phyloP scores from a whole-genome alignment of 2,797 vertebrate species.

The Gobio occitaniae region DNA sequence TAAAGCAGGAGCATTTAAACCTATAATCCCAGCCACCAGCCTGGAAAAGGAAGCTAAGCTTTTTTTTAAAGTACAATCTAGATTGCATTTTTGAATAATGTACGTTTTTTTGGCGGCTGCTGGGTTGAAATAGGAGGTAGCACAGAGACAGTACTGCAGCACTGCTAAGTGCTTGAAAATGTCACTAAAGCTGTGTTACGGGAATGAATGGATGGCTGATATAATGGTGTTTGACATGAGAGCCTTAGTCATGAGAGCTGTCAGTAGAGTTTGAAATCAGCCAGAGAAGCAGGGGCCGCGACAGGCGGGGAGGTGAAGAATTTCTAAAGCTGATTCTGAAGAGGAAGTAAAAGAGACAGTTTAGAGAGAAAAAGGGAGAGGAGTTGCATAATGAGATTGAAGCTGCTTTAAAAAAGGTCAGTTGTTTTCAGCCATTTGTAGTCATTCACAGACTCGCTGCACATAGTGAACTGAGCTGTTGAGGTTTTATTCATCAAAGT shows the following conservation, averaged over 20 bases:
- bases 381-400: constrained; percentile 70
- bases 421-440: constrained; percentile 37
- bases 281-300: constrained; percentile 40
- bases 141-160: constrained; percentile 30
- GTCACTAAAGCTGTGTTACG: constrained; percentile 51
- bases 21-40: constrained; percentile 42
- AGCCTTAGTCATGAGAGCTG: constrained; percentile 67
- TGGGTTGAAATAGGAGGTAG: constrained; percentile 29
- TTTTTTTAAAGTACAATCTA: constrained; percentile 12
- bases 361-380: constrained; percentile 65
- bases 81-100: constrained; percentile 46
- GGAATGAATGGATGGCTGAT: constrained; percentile 44
- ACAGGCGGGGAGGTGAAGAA: constrained; percentile 46
- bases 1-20: constrained; percentile 48
- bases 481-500: constrained; percentile 27
- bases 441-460: constrained; percentile 22
- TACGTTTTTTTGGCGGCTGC: constrained; percentile 16
- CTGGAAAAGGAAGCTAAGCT: constrained; percentile 17
- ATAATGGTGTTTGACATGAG: constrained; percentile 56
- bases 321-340: constrained; percentile 49
- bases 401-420: constrained; percentile 53
- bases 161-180: constrained; percentile 45
- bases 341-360: constrained; percentile 60
- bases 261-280: constrained; percentile 66
- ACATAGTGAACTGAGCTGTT: constrained; percentile 20